These are phyloP conservation scores for Lasioglossum pauxillum DNA, from an alignment of 2,888 invertebrate genomes.

Conservation along the genomic window DNA sequence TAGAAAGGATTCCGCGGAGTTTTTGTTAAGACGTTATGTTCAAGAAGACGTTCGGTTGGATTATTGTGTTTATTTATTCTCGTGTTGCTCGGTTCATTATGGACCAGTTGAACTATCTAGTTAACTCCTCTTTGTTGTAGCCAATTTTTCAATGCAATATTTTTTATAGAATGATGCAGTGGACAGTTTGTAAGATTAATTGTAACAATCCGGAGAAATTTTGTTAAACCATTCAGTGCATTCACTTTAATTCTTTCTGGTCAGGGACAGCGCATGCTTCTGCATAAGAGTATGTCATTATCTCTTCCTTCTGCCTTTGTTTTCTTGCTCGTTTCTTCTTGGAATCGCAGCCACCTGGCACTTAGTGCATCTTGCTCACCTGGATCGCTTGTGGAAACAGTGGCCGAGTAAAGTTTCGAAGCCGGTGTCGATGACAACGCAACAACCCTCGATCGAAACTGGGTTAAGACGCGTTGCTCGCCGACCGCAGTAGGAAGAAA, in stretches of 20 bases:
- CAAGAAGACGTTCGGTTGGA: not conserved
- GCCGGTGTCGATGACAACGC: slow-evolving; percentile 41
- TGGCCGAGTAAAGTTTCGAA: slow-evolving; percentile 39
- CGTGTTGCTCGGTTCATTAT: not conserved
- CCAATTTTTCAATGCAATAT: too few species aligned
- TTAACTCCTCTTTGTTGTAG: too few species aligned
- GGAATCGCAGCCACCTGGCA: not conserved
- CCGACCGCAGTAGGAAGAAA: not conserved
- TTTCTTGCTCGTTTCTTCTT: not conserved
- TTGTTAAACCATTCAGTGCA: too few species aligned
- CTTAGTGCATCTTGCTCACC: not conserved
- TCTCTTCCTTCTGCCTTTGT: not conserved
- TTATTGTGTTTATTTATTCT: not conserved
- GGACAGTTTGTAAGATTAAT: not conserved
- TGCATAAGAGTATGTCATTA: not conserved
- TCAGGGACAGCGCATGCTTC: not conserved
- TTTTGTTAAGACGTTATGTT: not conserved
- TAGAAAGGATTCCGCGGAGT: not conserved
- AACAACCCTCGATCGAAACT: slow-evolving; percentile 57
- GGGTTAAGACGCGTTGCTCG: slow-evolving; percentile 61
- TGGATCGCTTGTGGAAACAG: slow-evolving; percentile 7
- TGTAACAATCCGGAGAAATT: not conserved
- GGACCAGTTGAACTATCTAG: not conserved
- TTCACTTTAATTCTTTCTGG: too few species aligned
- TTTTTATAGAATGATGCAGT: too few species aligned